Conservation (phyloP, 2,888 invertebrate genomes). For the Lasius platythorax region DNA sequence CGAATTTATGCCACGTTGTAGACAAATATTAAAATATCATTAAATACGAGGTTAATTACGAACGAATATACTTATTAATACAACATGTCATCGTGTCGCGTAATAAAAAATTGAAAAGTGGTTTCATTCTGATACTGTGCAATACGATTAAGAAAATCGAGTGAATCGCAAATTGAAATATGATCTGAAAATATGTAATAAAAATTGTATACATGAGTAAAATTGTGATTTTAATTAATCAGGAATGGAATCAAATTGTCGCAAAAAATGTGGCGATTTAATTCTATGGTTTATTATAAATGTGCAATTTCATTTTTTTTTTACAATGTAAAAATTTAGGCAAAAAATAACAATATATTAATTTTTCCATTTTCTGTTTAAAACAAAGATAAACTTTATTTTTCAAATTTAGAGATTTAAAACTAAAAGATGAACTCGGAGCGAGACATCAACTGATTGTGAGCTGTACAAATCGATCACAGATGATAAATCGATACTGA, state of each 20-base stretch:
- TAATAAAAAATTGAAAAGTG: background rate
- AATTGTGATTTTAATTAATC: background rate
- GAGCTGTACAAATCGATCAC: background rate
- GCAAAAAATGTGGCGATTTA: background rate
- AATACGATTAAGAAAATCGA: background rate
- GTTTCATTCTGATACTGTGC: background rate
- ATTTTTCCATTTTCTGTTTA: background rate
- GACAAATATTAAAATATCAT: conserved; percentile 9
- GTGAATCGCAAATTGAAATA: background rate
- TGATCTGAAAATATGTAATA: background rate
- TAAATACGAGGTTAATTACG: background rate
- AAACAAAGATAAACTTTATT: background rate
- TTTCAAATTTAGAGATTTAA: background rate
- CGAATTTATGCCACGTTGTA: background rate
- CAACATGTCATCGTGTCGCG: background rate
- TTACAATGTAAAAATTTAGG: background rate
- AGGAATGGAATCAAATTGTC: background rate
- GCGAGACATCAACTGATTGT: background rate
- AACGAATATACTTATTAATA: background rate
- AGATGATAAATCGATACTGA: background rate
- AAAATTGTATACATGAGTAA: background rate
- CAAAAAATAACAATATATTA: conserved; percentile 7
- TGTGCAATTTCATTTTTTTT: background rate
- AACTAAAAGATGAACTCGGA: background rate
- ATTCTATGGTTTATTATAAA: background rate